Evolutionary conservation across 2,888 invertebrate genomes (phyloP).

Genomic region (Leucozona laternaria): DNA sequence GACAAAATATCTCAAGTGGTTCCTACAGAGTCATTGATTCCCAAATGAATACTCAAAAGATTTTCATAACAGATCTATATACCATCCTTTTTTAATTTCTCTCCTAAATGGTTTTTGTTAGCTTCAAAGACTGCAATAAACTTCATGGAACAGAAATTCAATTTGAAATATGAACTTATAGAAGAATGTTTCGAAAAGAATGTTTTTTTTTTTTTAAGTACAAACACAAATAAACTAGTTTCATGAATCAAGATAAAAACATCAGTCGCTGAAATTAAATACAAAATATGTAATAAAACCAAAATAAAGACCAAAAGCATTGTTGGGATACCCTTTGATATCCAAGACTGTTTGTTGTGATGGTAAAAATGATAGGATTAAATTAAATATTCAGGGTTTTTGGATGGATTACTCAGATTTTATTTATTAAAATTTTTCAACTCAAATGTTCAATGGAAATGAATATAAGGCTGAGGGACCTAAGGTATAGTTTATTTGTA

Average conservation of each 20-base stretch:
- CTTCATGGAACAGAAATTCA: not conserved
- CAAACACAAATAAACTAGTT: not conserved
- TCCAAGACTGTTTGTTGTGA: conserved; percentile 6
- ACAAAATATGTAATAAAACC: not conserved
- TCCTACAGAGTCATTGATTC: not conserved
- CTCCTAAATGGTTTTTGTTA: not conserved
- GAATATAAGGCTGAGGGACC: not conserved
- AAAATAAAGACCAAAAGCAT: conserved; percentile 35
- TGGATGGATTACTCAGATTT: conserved; percentile 41
- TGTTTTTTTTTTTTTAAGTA: not conserved
- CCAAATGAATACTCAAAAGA: not conserved
- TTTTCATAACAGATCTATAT: not conserved
- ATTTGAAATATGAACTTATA: not conserved
- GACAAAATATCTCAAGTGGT: not conserved
- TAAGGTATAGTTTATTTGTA: not conserved
- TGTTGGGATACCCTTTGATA: conserved; percentile 41
- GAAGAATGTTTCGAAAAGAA: not conserved
- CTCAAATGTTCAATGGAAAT: not conserved
- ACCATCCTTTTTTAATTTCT: not conserved
- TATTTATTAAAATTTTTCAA: not conserved
- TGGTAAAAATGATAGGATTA: conserved; percentile 39
- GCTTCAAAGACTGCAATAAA: not conserved
- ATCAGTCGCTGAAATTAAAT: not conserved
- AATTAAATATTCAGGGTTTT: conserved; percentile 29
- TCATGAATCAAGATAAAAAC: not conserved